Evolutionary conservation across 2,113 vertebrate species (phyloP).

Genomic region (Ctenodactylus gundi): DNA sequence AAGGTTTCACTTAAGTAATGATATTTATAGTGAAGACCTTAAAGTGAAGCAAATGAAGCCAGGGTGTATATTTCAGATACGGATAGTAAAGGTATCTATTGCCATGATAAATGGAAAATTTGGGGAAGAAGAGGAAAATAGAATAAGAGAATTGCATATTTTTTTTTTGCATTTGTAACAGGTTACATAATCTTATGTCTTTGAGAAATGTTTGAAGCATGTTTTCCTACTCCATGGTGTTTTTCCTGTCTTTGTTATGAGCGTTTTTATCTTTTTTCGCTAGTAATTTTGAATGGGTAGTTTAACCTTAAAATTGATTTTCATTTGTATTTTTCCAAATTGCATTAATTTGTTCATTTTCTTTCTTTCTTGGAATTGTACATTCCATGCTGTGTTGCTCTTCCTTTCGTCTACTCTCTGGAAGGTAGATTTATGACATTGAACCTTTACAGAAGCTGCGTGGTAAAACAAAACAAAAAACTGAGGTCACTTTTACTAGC

Average conservation of each 20-base stretch:
- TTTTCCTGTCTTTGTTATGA: not conserved
- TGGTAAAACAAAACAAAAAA: not conserved
- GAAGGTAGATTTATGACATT: not conserved
- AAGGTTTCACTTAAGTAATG: not conserved
- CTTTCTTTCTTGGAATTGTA: not conserved
- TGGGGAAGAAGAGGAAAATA: not conserved
- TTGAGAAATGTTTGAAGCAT: not conserved
- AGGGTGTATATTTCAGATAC: not conserved
- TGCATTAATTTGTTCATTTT: not conserved
- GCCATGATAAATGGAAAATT: not conserved
- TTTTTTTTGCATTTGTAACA: not conserved
- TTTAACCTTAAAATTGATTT: not conserved
- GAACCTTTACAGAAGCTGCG: not conserved
- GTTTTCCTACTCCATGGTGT: not conserved
- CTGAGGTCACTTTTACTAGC: not conserved
- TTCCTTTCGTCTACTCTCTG: not conserved
- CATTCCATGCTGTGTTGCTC: not conserved
- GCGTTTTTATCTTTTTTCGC: not conserved
- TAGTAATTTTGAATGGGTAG: not conserved
- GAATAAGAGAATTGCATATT: not conserved
- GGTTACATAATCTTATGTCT: not conserved
- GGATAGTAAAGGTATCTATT: not conserved
- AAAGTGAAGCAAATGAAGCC: not conserved
- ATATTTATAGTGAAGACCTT: slow-evolving; percentile 17
- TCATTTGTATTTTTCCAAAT: not conserved